Conservation (phyloP, 2,113 vertebrate genomes). For the Diphyllodes magnificus region DNA sequence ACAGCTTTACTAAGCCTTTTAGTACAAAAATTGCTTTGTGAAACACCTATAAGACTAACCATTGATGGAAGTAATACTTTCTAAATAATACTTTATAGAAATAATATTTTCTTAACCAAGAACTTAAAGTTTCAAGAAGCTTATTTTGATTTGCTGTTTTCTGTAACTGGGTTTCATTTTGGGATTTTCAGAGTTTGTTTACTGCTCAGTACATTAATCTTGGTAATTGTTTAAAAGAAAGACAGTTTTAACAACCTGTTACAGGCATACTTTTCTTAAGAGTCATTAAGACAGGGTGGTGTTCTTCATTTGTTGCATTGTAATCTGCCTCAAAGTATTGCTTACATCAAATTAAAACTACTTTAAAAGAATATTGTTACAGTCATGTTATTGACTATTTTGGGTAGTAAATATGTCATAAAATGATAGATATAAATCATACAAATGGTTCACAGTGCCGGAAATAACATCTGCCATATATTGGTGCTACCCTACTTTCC, state of each 20-base stretch:
- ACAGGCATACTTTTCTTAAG: background rate
- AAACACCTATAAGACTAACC: background rate
- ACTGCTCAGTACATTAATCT: background rate
- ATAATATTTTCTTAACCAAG: background rate
- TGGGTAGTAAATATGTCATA: background rate
- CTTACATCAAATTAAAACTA: conserved; percentile 2
- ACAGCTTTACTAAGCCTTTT: background rate
- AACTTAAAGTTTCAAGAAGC: background rate
- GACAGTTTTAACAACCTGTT: background rate
- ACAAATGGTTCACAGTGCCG: background rate
- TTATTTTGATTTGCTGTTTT: background rate
- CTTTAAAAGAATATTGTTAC: background rate
- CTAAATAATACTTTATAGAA: background rate
- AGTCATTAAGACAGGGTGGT: background rate
- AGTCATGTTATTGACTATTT: background rate
- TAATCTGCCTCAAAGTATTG: background rate
- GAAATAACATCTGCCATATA: background rate
- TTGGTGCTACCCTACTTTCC: background rate
- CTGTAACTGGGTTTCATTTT: background rate
- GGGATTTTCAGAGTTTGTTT: background rate
- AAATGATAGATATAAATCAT: background rate
- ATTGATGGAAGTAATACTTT: background rate
- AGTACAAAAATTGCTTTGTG: background rate
- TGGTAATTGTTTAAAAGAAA: background rate
- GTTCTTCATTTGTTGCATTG: background rate